Percentiles rank a stretch among this genome's conserved stretches.
phyloP scores from a whole-genome alignment of 2,888 invertebrate genomes.

The Agriopis marginaria region DNA sequence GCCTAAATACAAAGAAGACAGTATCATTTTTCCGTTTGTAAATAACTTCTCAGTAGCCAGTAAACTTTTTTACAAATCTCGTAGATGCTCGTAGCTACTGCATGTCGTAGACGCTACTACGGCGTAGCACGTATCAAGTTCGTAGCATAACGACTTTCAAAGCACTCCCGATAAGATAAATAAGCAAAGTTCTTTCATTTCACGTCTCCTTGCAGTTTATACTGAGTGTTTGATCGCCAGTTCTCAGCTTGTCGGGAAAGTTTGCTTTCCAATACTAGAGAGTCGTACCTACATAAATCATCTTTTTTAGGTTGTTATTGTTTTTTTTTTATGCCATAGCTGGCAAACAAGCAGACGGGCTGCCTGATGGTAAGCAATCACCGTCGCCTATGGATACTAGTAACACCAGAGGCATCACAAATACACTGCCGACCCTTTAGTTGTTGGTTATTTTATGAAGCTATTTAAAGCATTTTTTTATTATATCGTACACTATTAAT shows the following conservation, averaged over 20 bases:
- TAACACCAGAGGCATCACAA: too few relatives aligned
- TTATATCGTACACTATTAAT: too few relatives aligned
- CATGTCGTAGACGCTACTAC: neutral
- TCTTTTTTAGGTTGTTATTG: neutral
- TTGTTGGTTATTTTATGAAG: too few relatives aligned
- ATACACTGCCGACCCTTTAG: too few relatives aligned
- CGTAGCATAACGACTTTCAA: conserved; percentile 45
- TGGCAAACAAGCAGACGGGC: too few relatives aligned
- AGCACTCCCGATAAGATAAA: conserved; percentile 52
- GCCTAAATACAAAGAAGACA: too few relatives aligned
- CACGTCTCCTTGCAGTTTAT: conserved; percentile 39
- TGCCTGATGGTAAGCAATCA: too few relatives aligned
- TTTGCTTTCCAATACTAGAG: conserved; percentile 20
- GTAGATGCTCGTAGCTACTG: conserved; percentile 13
- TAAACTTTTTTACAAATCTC: conserved; percentile 4
- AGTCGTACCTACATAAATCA: neutral
- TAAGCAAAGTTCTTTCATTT: conserved; percentile 57
- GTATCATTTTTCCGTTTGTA: neutral
- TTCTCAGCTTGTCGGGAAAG: conserved; percentile 18
- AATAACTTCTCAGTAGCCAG: neutral
- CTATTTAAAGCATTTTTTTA: too few relatives aligned
- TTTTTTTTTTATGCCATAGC: too few relatives aligned
- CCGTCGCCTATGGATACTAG: too few relatives aligned
- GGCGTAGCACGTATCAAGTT: conserved; percentile 9
- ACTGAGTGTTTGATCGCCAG: conserved; percentile 39